Base-by-base conservation (phyloP, 2,888 invertebrate genomes). In the Drosophila prolongata region DNA sequence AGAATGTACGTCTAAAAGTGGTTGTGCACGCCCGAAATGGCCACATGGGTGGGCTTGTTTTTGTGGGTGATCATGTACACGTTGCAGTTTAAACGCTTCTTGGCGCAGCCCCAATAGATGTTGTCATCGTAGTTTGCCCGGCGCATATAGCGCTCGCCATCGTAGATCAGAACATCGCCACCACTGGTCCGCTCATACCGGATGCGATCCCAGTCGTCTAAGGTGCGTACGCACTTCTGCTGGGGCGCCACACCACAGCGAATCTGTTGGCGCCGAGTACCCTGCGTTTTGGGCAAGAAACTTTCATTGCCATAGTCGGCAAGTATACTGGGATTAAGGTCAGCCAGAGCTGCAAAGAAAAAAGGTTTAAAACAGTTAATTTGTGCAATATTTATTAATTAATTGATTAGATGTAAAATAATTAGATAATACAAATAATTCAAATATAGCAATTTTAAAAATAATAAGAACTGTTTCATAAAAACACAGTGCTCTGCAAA, bases 21-120 rank as follows among this genome's bases (percentile, higher is more conserved):
- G 67, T 91, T 91, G 47, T 91, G 91, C 13, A 90, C 87, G 57
- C 91, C 91, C 54, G 88, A 88, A 14, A 90, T 76, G 59, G 85
- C 82, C 64, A 90, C 90, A 53, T 81, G 55, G 13, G 84, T 82
- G 54, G 89, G 86, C 49, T 90, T 87, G 6, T 72, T 74, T 13
- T 77, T 67, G 55, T 83, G 81, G 3, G 91, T 91, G 1, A 91
- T 91, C 35, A 91, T 90, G 71, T 87, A 81, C 3, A 85, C 90
- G 8, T 54, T 69, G 38, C 91, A 91, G 5, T 76, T 77, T 9
- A 59, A 43, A n/a, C 90, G 86, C 80, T 87, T 90, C 34, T 78
- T 85, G 3, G 80, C 73, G 78, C 91, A 91, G 52, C 76, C 73
- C 91, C 91, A 91, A 53, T 91, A 91, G 5, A 89, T 75, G 52